Evolutionary conservation across 2,113 vertebrate genomes (phyloP).

Genomic region (Gopherus evgoodei): DNA sequence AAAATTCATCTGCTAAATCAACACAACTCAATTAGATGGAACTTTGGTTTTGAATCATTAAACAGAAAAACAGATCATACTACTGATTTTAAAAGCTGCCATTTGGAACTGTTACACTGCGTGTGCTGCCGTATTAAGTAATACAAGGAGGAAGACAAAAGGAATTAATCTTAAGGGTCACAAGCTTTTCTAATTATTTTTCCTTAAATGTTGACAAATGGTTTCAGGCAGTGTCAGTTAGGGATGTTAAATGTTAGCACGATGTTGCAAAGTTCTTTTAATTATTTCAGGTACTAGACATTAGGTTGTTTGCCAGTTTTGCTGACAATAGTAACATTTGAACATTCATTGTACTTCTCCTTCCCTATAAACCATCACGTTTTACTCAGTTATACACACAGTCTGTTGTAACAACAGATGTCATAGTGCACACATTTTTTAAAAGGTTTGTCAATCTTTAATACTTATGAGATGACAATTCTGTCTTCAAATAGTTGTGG

Average conservation of each 20-base stretch:
- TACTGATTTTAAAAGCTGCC: not conserved
- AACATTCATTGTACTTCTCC: not conserved
- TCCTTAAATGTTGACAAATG: not conserved
- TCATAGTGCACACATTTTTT: not conserved
- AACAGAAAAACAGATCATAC: not conserved
- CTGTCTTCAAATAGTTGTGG: not conserved
- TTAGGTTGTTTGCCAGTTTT: not conserved
- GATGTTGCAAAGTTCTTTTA: not conserved
- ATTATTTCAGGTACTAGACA: not conserved
- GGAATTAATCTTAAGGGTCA: not conserved
- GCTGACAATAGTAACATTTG: not conserved
- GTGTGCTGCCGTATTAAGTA: not conserved
- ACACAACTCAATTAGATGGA: not conserved
- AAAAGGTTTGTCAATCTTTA: not conserved
- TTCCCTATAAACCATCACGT: not conserved
- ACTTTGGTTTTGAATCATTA: fast-evolving
- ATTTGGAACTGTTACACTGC: not conserved
- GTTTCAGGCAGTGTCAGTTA: not conserved
- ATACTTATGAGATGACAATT: not conserved
- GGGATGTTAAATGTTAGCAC: not conserved
- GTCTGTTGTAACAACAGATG: not conserved
- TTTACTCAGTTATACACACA: not conserved
- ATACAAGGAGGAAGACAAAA: not conserved
- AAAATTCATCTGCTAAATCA: not conserved
- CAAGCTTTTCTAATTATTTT: not conserved